Evolutionary conservation across 2,888 invertebrate genomes (phyloP), one percentile per base, ranked within the genome.

Genomic region (Ormyrus thymus): DNA sequence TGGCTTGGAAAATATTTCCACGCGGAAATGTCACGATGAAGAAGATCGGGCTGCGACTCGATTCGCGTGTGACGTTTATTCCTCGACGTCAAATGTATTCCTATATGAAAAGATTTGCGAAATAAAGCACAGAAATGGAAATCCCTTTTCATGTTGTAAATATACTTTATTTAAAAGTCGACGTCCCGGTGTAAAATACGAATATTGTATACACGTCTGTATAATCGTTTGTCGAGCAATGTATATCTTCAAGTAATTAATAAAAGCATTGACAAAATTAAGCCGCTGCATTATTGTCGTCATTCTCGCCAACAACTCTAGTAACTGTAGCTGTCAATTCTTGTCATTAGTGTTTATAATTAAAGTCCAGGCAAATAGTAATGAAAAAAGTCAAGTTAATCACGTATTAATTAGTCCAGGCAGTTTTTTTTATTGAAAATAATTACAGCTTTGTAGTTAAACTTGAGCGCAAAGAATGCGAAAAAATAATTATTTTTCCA

Each of bases 221-320:
- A 88, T 89, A 88, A 89, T 88, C 87, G 84, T 88, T 88, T 88
- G 88, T 89, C 88, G 87, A 88, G 86, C 86, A 89, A 87, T 89
- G 89, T 89, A 89, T 87, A 89, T 87, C 89, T 87, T 86, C 87
- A 84, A 86, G 86, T 87, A 88, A 84, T 82, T 85, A 86, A 87
- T 87, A 88, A 87, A 83, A 76, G 79, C 69, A 80, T 80, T 73
- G 79, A 69, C 62, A 62, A 76, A 72, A 76, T 76, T 56, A 68
- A 55, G 7, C 10, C 43, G 7, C 4, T 45, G 8, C 13, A 46
- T 65, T 29, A 29, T 64, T 11, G 43, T 61, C 11, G 53, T 50
- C 50, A 11, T 68, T 53, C 45, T 68, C 7, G 29, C 29, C 29
- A 29, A 29, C 29, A 29, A 29, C 29, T 29, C 3, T 29, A 29